Evolutionary conservation across 2,888 invertebrate species (phyloP).

Genomic region (Tetranychus piercei): DNA sequence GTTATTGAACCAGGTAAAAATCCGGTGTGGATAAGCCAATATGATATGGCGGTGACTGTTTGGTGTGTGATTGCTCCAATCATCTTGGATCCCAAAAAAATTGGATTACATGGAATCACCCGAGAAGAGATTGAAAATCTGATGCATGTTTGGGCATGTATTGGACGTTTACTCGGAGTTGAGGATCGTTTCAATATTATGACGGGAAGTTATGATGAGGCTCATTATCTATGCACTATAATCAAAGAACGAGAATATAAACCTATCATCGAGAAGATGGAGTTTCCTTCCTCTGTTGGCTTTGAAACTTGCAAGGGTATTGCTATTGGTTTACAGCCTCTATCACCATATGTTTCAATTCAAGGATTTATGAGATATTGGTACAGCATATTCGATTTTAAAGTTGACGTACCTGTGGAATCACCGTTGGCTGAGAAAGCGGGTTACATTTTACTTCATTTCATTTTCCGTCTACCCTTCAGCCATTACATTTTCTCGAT

Average conservation of each 20-base stretch:
- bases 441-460: not conserved
- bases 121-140: constrained; percentile 51
- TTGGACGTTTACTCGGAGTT: constrained; percentile 61
- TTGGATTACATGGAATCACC: constrained; percentile 45
- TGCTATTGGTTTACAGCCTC: not conserved
- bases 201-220: constrained; percentile 15
- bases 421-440: not conserved
- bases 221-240: not conserved
- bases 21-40: constrained; percentile 46
- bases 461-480: not conserved
- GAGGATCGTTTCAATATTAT: constrained; percentile 39
- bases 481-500: not conserved
- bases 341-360: not conserved
- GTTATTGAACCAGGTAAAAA: constrained; percentile 3
- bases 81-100: constrained; percentile 41
- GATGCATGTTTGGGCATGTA: constrained; percentile 61
- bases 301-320: constrained; percentile 8
- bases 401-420: constrained; percentile 8
- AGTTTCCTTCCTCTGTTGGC: not conserved
- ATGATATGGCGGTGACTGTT: constrained; percentile 64
- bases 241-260: constrained; percentile 15
- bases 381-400: not conserved
- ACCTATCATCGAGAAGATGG: not conserved
- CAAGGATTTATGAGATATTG: constrained; percentile 5
- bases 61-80: constrained; percentile 66